Evolutionary conservation across 2,888 invertebrate species (phyloP).

Genomic region (Habroteleia sp.): DNA sequence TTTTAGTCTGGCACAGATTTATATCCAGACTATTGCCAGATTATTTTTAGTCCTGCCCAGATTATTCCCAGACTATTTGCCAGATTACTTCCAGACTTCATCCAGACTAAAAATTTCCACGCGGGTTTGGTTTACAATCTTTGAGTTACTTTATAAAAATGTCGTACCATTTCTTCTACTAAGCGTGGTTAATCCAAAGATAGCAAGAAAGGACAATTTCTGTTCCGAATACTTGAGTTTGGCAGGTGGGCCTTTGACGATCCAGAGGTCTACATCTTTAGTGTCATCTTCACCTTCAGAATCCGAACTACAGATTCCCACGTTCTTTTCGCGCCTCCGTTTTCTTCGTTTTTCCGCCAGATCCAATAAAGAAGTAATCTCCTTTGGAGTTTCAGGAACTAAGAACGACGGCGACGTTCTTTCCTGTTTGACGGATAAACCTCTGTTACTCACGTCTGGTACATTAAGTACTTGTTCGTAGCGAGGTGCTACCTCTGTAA

Average conservation of each 20-base stretch:
- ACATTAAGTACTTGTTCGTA: slow-evolving; percentile 79
- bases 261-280: slow-evolving; percentile 82
- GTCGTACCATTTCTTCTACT: slow-evolving; percentile 85
- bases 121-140: too few species aligned
- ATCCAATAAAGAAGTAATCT: slow-evolving; percentile 81
- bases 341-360: slow-evolving; percentile 83
- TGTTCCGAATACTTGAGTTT: slow-evolving; percentile 82
- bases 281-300: slow-evolving; percentile 82
- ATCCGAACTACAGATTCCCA: slow-evolving; percentile 81
- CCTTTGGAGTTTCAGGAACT: slow-evolving; percentile 72
- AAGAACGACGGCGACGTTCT: slow-evolving; percentile 61
- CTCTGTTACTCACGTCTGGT: slow-evolving; percentile 77
- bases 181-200: slow-evolving; percentile 85
- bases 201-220: slow-evolving; percentile 84
- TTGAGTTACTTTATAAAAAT: too few species aligned
- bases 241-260: slow-evolving; percentile 83
- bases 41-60: too few species aligned
- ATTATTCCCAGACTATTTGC: too few species aligned
- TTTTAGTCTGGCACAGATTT: too few species aligned
- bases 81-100: too few species aligned
- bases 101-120: too few species aligned
- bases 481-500: slow-evolving; percentile 73
- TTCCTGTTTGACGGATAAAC: slow-evolving; percentile 70
- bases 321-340: slow-evolving; percentile 78
- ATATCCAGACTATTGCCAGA: too few species aligned